Percentiles rank a stretch among this genome's conserved stretches.
Evolutionary conservation across 2,797 vertebrate species (phyloP).

Genomic region (Dryobates pubescens): DNA sequence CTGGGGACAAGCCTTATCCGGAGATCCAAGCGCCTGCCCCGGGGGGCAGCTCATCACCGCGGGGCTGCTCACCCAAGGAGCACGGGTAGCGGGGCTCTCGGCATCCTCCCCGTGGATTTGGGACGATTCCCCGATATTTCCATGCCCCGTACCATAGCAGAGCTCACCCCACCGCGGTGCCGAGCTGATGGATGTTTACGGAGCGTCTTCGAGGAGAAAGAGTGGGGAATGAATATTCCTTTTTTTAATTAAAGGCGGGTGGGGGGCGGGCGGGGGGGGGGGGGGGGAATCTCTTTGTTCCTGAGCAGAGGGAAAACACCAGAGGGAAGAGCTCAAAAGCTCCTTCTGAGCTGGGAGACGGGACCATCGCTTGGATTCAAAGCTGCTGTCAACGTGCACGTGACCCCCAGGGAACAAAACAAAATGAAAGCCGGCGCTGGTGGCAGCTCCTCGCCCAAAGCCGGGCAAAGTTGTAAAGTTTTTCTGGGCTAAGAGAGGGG

Average conservation of each 20-base stretch:
- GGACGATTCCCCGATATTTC: not conserved
- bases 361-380: constrained; percentile 42
- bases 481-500: not conserved
- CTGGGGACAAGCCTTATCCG: not conserved
- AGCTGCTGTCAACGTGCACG: constrained; percentile 45
- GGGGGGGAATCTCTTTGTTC: constrained; percentile 56
- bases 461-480: constrained; percentile 58
- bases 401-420: constrained; percentile 56
- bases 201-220: constrained; percentile 27
- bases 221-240: constrained; percentile 47
- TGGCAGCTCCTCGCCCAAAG: constrained; percentile 26
- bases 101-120: not conserved
- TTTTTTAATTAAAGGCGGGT: constrained; percentile 37
- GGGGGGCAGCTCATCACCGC: not conserved
- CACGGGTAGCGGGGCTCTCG: not conserved
- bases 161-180: not conserved
- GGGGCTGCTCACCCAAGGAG: not conserved
- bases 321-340: constrained; percentile 63
- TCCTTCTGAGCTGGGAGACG: constrained; percentile 36
- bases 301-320: constrained; percentile 55
- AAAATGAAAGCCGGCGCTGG: constrained; percentile 53
- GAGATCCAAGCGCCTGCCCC: not conserved
- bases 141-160: not conserved
- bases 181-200: not conserved
- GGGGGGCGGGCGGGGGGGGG: too few relatives aligned